Evolutionary conservation across 2,888 invertebrate species (phyloP).

Genomic region (Gasteruption jaculator): DNA sequence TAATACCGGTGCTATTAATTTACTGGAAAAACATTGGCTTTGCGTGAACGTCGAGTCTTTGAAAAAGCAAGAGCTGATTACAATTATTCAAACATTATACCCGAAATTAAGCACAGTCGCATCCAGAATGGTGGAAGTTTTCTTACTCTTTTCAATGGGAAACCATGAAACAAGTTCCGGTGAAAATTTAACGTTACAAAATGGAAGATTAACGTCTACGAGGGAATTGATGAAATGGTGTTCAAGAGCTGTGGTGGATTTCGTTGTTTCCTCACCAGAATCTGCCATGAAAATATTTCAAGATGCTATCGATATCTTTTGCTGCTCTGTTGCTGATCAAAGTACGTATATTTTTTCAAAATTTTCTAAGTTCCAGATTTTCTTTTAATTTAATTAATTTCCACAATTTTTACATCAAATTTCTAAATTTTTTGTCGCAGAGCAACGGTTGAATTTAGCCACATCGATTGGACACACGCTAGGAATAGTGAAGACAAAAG

Average conservation of each 20-base stretch:
- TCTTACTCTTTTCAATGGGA: conserved; percentile 73
- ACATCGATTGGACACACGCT: conserved; percentile 74
- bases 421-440: conserved; percentile 72
- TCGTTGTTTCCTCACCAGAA: conserved; percentile 67
- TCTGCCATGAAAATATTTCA: conserved; percentile 72
- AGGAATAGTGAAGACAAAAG: conserved; percentile 77
- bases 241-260: conserved; percentile 68
- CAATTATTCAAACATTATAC: conserved; percentile 67
- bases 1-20: conserved; percentile 61
- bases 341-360: conserved; percentile 30
- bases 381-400: neutral
- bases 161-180: conserved; percentile 53
- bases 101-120: conserved; percentile 70
- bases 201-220: conserved; percentile 69
- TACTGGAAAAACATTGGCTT: conserved; percentile 78
- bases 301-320: conserved; percentile 90
- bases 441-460: conserved; percentile 64
- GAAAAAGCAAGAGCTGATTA: conserved; percentile 68
- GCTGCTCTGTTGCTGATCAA: conserved; percentile 65
- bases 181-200: conserved; percentile 47
- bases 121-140: conserved; percentile 76
- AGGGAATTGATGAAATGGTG: conserved; percentile 94
- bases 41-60: conserved; percentile 79
- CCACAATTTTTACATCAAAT: neutral
- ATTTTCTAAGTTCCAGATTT: neutral